These are phyloP conservation scores for Calliscelio sp. DNA, from an alignment of 2,888 invertebrate genomes.

Conservation along the genomic window DNA sequence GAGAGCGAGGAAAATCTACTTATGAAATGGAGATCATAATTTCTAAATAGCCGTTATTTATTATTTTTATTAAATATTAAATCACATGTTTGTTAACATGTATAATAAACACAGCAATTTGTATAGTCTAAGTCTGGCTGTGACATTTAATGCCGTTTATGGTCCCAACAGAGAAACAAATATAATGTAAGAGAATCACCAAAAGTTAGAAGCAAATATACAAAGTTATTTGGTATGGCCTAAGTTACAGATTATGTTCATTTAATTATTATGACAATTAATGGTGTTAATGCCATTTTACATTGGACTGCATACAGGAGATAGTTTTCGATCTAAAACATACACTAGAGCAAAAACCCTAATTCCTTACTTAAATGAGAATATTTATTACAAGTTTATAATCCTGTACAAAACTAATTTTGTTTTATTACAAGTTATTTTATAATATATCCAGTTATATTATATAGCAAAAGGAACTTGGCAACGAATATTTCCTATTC, in stretches of 20 bases:
- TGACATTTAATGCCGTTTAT: slow-evolving; percentile 20
- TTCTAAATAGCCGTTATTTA: neutral
- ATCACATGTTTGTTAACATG: slow-evolving; percentile 12
- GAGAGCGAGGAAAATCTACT: too few relatives aligned
- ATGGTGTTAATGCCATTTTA: slow-evolving; percentile 5
- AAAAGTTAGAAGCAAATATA: slow-evolving; percentile 26
- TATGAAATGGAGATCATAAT: too few relatives aligned
- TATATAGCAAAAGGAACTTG: too few relatives aligned
- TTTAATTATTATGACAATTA: slow-evolving; percentile 25
- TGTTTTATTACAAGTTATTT: too few relatives aligned
- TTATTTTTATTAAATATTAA: neutral
- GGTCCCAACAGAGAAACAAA: slow-evolving; percentile 32
- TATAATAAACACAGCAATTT: slow-evolving; percentile 17
- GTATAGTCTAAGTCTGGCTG: slow-evolving; percentile 6
- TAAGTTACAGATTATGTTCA: slow-evolving; percentile 20
- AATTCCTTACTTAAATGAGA: too few relatives aligned
- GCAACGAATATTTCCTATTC: too few relatives aligned
- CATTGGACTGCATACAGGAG: neutral
- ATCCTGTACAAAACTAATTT: too few relatives aligned
- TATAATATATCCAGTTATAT: too few relatives aligned
- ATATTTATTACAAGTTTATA: too few relatives aligned
- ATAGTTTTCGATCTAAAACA: neutral
- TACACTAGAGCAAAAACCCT: too few relatives aligned
- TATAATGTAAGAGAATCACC: slow-evolving; percentile 28
- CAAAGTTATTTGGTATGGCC: slow-evolving; percentile 18